A percentile compares a stretch with the other conserved stretches of the same genome.
Evolutionary conservation across 2,797 vertebrate genomes (phyloP).

Genomic region (Lutra lutra): DNA sequence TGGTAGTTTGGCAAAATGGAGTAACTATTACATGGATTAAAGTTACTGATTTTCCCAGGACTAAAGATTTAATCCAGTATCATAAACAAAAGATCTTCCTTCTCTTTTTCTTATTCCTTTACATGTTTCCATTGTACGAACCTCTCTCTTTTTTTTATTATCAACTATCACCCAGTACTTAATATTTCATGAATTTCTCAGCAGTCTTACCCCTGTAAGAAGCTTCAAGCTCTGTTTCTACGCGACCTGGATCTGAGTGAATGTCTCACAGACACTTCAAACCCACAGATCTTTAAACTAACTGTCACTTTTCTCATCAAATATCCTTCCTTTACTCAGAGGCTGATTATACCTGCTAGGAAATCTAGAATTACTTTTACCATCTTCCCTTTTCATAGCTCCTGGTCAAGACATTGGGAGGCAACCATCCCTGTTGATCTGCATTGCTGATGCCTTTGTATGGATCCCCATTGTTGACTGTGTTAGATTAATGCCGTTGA

Average conservation of each 20-base stretch:
- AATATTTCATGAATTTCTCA: background rate
- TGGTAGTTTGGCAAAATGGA: background rate
- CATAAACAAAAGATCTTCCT: background rate
- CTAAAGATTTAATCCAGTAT: background rate
- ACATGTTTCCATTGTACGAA: background rate
- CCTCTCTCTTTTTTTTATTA: background rate
- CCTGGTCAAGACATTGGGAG: background rate
- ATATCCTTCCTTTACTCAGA: background rate
- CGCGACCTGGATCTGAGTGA: background rate
- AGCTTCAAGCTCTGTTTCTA: background rate
- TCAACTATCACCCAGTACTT: background rate
- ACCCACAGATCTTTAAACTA: background rate
- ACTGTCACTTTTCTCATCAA: background rate
- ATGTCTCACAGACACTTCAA: background rate
- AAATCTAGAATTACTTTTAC: slow-evolving; percentile 10
- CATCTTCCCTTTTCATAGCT: background rate
- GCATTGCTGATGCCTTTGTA: no score
- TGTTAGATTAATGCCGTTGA: background rate
- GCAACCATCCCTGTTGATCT: background rate
- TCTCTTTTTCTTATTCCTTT: background rate
- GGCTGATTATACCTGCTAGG: background rate
- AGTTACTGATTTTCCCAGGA: background rate
- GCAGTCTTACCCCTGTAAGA: background rate
- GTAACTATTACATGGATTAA: background rate
- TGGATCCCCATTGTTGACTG: background rate